These are phyloP conservation scores for Nemapogon koenigi DNA, from an alignment of 2,888 invertebrate genomes.

Conservation along the genomic window DNA sequence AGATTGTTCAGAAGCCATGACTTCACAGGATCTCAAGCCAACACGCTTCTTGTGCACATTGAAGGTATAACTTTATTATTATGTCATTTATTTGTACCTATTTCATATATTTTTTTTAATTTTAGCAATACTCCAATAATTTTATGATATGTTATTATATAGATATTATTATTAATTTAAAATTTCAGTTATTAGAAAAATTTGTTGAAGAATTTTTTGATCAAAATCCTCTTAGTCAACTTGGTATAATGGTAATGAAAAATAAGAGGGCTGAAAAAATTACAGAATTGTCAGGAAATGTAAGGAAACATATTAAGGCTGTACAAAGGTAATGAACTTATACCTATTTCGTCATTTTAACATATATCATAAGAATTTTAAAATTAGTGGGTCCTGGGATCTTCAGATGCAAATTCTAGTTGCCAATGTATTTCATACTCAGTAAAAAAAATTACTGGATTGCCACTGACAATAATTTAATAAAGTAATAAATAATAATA, in stretches of 20 bases:
- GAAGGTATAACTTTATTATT: conserved; percentile 66
- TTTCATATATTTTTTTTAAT: conserved; percentile 3
- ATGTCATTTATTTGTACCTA: not conserved
- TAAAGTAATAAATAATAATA: no score
- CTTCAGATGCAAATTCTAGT: no score
- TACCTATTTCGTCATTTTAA: no score
- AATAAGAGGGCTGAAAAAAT: conserved; percentile 95
- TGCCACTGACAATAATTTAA: no score
- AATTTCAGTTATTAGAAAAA: conserved; percentile 82
- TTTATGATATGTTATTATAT: no score
- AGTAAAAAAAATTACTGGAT: no score
- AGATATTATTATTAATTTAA: not conserved
- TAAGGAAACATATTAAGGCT: conserved; percentile 79
- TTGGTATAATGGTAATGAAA: conserved; percentile 89
- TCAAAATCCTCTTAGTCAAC: conserved; percentile 97
- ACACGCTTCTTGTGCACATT: conserved; percentile 85
- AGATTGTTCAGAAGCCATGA: conserved; percentile 95
- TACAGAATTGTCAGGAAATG: conserved; percentile 88
- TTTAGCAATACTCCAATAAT: no score
- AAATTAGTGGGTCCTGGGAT: no score
- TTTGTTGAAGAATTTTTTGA: conserved; percentile 98
- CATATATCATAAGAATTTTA: no score
- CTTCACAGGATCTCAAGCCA: conserved; percentile 93
- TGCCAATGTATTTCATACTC: no score
- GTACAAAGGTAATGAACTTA: conserved; percentile 66